These are phyloP conservation scores for Sebastes nivosus DNA, from an alignment of 2,797 vertebrate species.

Conservation along the genomic window DNA sequence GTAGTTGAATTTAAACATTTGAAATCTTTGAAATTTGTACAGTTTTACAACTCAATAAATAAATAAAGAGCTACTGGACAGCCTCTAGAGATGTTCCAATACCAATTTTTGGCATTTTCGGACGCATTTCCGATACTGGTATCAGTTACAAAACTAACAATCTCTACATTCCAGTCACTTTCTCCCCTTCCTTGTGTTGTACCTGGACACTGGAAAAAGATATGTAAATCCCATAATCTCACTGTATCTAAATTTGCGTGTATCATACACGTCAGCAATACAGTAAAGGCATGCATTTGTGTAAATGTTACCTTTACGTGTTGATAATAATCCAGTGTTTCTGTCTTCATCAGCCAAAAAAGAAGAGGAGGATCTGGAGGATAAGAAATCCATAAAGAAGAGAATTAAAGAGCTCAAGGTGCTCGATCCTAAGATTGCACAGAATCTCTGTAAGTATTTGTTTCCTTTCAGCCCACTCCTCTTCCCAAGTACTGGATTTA, in stretches of 20 bases:
- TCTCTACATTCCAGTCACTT: neutral
- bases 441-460: slow-evolving; percentile 94
- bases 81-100: neutral
- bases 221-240: slow-evolving; percentile 20
- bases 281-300: neutral
- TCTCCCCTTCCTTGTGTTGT: neutral
- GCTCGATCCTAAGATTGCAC: slow-evolving; percentile 94
- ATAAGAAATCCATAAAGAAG: slow-evolving; percentile 92
- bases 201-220: neutral
- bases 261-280: slow-evolving; percentile 2
- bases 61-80: neutral
- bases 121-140: too few species aligned
- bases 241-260: neutral
- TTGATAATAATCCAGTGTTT: slow-evolving; percentile 31
- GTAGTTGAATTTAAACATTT: neutral
- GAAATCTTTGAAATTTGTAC: neutral
- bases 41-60: neutral
- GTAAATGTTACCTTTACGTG: neutral
- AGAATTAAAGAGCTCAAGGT: slow-evolving; percentile 96
- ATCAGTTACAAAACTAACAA: too few species aligned
- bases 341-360: slow-evolving; percentile 85
- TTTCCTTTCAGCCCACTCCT: neutral
- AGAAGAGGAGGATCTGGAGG: slow-evolving; percentile 89
- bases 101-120: too few species aligned
- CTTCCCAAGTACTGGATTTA: slow-evolving; percentile 8